Base-by-base conservation (phyloP, 2,888 invertebrate species). In the Dysmachus trigonus region DNA sequence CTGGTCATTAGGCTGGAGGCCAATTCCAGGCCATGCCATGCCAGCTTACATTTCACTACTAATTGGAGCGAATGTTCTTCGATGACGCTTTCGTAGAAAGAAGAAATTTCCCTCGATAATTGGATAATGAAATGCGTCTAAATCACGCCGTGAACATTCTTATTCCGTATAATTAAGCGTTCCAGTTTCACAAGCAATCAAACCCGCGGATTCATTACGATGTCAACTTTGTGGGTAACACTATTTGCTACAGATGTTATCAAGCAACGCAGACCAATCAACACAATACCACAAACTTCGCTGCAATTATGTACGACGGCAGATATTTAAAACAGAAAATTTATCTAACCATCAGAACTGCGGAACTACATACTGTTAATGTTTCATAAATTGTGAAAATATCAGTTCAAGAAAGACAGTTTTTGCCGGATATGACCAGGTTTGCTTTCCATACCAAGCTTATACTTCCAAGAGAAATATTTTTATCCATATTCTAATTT, bases 31-130 rank as follows among this genome's bases (percentile, higher is more conserved):
- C 27, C 27, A 13, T 7, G 27, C 27, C 31, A 18, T 8, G 31
- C 73, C 31, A 73, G 35, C 33, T 22, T 27, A n/a, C 73, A 31
- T 35, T 51, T 27, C 47, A 47, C 79, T 41, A 27, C 15, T 79
- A 79, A 79, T 79, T 41, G 51, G 79, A 79, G 79, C 79, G 47
- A 51, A 79, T 41, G 47, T 8, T n/a, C 18, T 3, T 51, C 47
- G 30, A 79, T 47, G 79, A 79, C 79, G 79, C 51, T 51, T 22
- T 51, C 13, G 30, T 51, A 41, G 51, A 79, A 79, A 79, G 47
- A 27, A 79, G 79, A 51, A 79, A 47, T 79, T 47, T 79, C 35
- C 51, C 73, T 73, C 51, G 31, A 31, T 79, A 79, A 79, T 79
- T 79, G 79, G 79, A 51, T 47, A 51, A 51, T 79, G 51, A 79